These are phyloP conservation scores for Choristoneura rosaceana DNA, from an alignment of 2,888 invertebrate genomes.

Conservation along the genomic window DNA sequence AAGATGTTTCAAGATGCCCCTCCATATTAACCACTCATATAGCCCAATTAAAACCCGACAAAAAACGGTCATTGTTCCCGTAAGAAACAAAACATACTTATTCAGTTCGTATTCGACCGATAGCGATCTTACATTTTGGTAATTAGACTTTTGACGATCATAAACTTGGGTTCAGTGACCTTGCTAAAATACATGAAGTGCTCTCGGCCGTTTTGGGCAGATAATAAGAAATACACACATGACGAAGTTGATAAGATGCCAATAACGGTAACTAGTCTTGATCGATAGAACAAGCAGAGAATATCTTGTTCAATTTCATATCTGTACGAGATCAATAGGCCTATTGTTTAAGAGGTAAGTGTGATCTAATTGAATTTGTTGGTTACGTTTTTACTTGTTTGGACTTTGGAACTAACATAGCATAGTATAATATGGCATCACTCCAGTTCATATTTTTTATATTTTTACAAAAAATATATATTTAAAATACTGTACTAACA, in stretches of 20 bases:
- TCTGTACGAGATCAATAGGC: constrained; percentile 19
- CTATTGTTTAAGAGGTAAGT: constrained; percentile 25
- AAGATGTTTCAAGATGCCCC: constrained; percentile 4
- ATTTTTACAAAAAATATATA: too few species aligned
- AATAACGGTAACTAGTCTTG: constrained; percentile 23
- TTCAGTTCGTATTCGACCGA: constrained; percentile 61
- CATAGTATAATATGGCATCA: too few species aligned
- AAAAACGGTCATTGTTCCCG: constrained; percentile 58
- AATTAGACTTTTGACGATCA: constrained; percentile 71
- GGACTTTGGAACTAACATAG: too few species aligned
- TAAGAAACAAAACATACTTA: constrained; percentile 72
- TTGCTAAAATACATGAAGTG: constrained; percentile 41
- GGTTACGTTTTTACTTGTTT: not conserved
- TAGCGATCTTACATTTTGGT: constrained; percentile 63
- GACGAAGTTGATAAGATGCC: constrained; percentile 6
- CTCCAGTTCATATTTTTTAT: too few species aligned
- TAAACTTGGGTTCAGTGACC: constrained; percentile 58
- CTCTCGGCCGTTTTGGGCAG: not conserved
- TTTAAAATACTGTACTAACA: too few species aligned
- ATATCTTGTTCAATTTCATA: constrained; percentile 16
- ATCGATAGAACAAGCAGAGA: constrained; percentile 10
- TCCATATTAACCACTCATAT: constrained; percentile 23
- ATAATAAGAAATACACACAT: constrained; percentile 31
- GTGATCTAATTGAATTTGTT: constrained; percentile 16
- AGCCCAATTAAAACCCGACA: constrained; percentile 60